Evolutionary conservation across 2,888 invertebrate species (phyloP).

Genomic region (Lymantria monacha): DNA sequence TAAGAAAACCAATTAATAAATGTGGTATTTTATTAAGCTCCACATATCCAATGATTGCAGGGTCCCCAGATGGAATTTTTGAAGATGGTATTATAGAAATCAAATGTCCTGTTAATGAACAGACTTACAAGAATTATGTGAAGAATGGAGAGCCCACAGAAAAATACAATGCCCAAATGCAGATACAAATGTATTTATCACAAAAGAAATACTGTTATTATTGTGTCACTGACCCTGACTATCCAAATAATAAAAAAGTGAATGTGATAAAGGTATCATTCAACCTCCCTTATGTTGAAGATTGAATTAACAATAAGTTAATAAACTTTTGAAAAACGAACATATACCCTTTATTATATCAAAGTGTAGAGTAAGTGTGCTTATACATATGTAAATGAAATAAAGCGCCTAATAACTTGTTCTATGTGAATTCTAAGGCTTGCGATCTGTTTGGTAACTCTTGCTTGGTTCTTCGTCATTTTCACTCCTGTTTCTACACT

Average conservation of each 20-base stretch:
- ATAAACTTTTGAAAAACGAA: neutral
- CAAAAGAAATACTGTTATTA: no score
- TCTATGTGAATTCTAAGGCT: constrained; percentile 1
- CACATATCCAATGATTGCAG: constrained; percentile 32
- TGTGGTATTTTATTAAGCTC: constrained; percentile 23
- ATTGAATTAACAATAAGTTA: neutral
- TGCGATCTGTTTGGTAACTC: neutral
- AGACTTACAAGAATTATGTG: no score
- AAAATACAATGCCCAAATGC: constrained; percentile 7
- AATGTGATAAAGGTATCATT: neutral
- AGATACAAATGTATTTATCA: neutral
- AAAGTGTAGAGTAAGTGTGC: neutral
- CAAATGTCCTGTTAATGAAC: no score
- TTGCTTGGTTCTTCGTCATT: neutral
- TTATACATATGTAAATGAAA: neutral
- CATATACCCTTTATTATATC: neutral
- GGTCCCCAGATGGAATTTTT: constrained; percentile 40
- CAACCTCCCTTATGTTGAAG: neutral
- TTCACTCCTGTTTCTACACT: constrained; percentile 5
- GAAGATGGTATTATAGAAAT: no score
- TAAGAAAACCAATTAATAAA: constrained; percentile 23
- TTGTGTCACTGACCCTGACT: constrained; percentile 3
- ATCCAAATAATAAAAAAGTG: neutral
- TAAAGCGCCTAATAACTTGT: neutral
- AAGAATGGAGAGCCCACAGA: neutral